phyloP scores from a whole-genome alignment of 2,888 invertebrate genomes.

The Oligia fasciuncula region DNA sequence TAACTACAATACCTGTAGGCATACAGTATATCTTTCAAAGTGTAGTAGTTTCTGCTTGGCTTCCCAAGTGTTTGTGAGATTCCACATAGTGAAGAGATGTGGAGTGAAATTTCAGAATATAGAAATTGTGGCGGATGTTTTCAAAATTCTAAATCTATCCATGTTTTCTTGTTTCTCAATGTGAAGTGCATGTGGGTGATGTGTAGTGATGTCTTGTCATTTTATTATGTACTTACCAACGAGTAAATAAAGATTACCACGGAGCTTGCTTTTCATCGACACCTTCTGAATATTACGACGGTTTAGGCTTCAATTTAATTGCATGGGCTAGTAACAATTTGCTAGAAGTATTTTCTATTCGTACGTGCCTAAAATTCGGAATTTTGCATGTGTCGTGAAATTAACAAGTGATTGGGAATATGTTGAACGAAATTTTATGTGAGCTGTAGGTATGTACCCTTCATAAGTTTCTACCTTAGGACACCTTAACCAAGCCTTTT shows the following conservation, averaged over 20 bases:
- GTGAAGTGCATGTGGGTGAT: slow-evolving; percentile 68
- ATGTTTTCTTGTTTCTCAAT: slow-evolving; percentile 49
- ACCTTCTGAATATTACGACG: slow-evolving; percentile 36
- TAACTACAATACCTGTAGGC: slow-evolving; percentile 29
- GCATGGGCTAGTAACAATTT: slow-evolving; percentile 54
- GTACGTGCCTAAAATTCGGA: slow-evolving; percentile 56
- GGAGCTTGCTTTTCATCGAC: slow-evolving; percentile 60
- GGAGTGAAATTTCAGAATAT: slow-evolving; percentile 50
- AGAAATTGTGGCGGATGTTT: slow-evolving; percentile 35
- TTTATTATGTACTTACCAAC: slow-evolving; percentile 50
- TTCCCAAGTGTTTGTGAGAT: slow-evolving; percentile 57
- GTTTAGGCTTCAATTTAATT: slow-evolving; percentile 53
- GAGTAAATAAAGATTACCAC: slow-evolving; percentile 57
- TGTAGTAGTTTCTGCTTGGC: slow-evolving; percentile 54
- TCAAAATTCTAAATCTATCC: slow-evolving; percentile 33
- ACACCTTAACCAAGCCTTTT: background rate
- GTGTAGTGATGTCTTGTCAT: slow-evolving; percentile 61
- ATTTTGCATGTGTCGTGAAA: slow-evolving; percentile 49
- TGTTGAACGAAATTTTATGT: background rate
- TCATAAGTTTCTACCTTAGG: background rate
- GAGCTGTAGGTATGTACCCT: background rate
- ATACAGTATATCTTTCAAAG: slow-evolving; percentile 28
- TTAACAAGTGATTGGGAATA: slow-evolving; percentile 41
- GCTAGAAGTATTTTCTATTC: slow-evolving; percentile 54
- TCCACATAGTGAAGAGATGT: slow-evolving; percentile 50